Base-by-base conservation (phyloP, 2,888 invertebrate species). In the Temnothorax unifasciatus region DNA sequence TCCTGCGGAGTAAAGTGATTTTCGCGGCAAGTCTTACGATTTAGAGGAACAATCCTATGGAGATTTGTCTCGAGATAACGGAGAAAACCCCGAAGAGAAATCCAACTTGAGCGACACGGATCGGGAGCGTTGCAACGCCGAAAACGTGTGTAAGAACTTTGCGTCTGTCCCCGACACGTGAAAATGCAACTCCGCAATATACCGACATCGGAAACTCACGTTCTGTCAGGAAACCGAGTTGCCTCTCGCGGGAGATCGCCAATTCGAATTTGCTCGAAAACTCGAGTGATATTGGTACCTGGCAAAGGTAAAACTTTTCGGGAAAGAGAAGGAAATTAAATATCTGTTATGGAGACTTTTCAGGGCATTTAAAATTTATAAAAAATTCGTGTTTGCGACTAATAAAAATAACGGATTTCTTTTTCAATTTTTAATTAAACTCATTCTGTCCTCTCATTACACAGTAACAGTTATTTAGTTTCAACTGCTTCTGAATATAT, bases 1-100 rank as follows among this genome's bases (percentile, higher is more conserved):
- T 68, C 5, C 18, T 13, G 3, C 21, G 25, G 21, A 59, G 59
- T 59, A 61, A 79, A 79, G 69, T 79, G 69, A 81, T 71, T 81
- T 47, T 61, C 71, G 38, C 38, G 59, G 54, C 21, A 18, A 38
- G 29, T 79, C 59, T 52, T 47, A 54, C 25, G 6, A 34, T 61
- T 79, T 47, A 69, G 38, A 15, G 25, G 47, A 47, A 71, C 71
- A 71, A 81, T 81, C n/a, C 71, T 47, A 21, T 34, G 25, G 50
- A 61, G 79, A 71, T 71, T 81, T 61, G 34, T 81, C 38, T 5
- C 18, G 38, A 69, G 71, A 59, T 81, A 61, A 61, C 21, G 11
- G 38, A 61, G 34, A 25, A 25, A 77, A 21, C 44, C 6, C 64
- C 11, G 21, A 38, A 8, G 38, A 38, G 52, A 81, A 25, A 61